phyloP scores from a whole-genome alignment of 1,140 invertebrate genomes.

The Drosophila bifasciata region DNA sequence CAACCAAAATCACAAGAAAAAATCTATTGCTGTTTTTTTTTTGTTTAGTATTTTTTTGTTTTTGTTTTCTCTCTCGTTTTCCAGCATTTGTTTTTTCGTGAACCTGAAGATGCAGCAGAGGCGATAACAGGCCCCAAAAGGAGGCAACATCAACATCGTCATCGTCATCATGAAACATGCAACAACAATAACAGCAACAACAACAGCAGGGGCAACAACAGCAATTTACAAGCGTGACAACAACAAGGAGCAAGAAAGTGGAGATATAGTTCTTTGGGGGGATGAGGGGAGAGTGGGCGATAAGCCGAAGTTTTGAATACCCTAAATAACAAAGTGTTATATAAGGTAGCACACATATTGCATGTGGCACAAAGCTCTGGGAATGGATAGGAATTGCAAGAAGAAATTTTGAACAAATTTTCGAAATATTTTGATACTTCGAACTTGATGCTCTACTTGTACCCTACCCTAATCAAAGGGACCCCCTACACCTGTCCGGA shows the following conservation, averaged over 20 bases:
- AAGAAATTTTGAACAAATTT: too few species aligned
- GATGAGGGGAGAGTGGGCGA: background rate
- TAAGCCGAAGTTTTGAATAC: too few species aligned
- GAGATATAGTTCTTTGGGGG: background rate
- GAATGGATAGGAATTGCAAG: too few species aligned
- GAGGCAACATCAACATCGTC: constrained; percentile 43
- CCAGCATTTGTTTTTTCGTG: constrained; percentile 61
- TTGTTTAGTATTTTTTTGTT: constrained; percentile 14
- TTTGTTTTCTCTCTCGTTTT: constrained; percentile 26
- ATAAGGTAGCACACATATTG: too few species aligned
- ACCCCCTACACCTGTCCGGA: too few species aligned
- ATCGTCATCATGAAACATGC: constrained; percentile 27
- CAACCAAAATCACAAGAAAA: constrained; percentile 19
- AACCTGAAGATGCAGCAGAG: constrained; percentile 65
- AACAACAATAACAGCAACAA: background rate
- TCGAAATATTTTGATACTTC: too few species aligned
- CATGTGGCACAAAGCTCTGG: too few species aligned
- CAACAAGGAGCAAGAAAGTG: constrained; percentile 9
- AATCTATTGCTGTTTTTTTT: constrained; percentile 45
- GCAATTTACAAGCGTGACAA: constrained; percentile 69
- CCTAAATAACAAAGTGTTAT: too few species aligned
- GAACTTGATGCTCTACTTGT: too few species aligned
- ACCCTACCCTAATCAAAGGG: too few species aligned
- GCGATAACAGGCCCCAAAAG: constrained; percentile 55
- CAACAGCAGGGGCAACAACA: constrained; percentile 26